Percentiles rank a stretch among this genome's conserved stretches.
Evolutionary conservation across 2,797 vertebrate genomes (phyloP).

Genomic region (Natrix natrix): DNA sequence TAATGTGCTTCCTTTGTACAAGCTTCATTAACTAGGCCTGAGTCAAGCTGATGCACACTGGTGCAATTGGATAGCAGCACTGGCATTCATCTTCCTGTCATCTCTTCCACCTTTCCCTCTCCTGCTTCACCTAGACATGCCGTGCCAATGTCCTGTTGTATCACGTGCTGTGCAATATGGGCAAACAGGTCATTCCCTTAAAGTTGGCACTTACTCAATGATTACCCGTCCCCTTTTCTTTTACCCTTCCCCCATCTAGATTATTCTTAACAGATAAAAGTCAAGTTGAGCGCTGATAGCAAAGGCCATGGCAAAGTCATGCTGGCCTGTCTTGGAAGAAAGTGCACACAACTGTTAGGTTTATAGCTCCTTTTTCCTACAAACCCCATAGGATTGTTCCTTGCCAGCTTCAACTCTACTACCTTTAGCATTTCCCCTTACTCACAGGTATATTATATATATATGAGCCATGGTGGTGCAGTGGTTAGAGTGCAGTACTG

Average conservation of each 20-base stretch:
- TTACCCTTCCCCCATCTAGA: not conserved
- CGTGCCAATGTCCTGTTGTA: not conserved
- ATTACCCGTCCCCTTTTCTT: not conserved
- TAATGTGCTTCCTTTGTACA: not conserved
- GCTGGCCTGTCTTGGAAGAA: not conserved
- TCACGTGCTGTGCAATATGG: not conserved
- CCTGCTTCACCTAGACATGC: not conserved
- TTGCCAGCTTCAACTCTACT: not conserved
- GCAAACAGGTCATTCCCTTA: not conserved
- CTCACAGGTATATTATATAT: not conserved
- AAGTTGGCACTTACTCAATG: not conserved
- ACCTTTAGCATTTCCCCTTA: not conserved
- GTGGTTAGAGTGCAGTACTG: too few relatives aligned
- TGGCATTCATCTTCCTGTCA: not conserved
- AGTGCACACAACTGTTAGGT: not conserved
- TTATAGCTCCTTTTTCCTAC: not conserved
- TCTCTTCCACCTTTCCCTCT: not conserved
- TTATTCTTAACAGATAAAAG: not conserved
- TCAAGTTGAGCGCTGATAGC: not conserved
- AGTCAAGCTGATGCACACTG: not conserved
- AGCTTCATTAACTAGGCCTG: constrained; percentile 1
- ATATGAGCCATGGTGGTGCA: too few relatives aligned
- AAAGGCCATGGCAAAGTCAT: not conserved
- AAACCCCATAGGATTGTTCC: not conserved
- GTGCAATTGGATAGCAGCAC: not conserved